A percentile compares a stretch with the other conserved stretches of the same genome.
phyloP scores from a whole-genome alignment of 2,888 invertebrate species.

The Caenorhabditis sp. region DNA sequence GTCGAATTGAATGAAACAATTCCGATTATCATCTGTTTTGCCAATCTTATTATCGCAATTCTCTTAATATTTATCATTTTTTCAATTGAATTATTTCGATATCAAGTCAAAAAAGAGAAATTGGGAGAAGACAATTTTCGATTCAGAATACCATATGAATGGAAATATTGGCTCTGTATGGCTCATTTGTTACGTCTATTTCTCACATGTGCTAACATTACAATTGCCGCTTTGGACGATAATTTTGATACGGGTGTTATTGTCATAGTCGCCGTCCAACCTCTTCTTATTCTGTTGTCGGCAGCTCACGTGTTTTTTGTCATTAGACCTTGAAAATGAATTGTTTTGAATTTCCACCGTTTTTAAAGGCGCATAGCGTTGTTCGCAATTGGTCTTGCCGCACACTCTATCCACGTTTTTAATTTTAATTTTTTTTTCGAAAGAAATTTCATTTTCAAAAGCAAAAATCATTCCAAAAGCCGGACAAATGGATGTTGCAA shows the following conservation, averaged over 20 bases:
- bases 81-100: constrained; percentile 24
- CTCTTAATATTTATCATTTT: constrained; percentile 16
- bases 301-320: constrained; percentile 25
- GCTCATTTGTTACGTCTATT: constrained; percentile 27
- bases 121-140: constrained; percentile 17
- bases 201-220: constrained; percentile 34
- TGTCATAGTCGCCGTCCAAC: constrained; percentile 27
- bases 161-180: constrained; percentile 28
- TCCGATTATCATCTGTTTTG: constrained; percentile 22
- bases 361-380: background rate
- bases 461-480: too few relatives aligned
- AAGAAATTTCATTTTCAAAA: too few relatives aligned
- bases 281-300: constrained; percentile 25
- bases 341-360: background rate
- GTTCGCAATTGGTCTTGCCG: too few relatives aligned
- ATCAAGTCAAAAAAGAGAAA: constrained; percentile 25
- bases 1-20: constrained; percentile 9
- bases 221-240: constrained; percentile 38
- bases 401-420: too few relatives aligned
- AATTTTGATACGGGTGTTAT: constrained; percentile 40
- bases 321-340: constrained; percentile 19
- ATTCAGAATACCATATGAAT: constrained; percentile 31
- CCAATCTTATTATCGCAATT: constrained; percentile 30
- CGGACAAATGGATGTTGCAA: constrained; percentile 9
- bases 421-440: too few relatives aligned